Evolutionary conservation across 2,797 vertebrate genomes (phyloP).

Genomic region (Brachyrhaphis roseni): DNA sequence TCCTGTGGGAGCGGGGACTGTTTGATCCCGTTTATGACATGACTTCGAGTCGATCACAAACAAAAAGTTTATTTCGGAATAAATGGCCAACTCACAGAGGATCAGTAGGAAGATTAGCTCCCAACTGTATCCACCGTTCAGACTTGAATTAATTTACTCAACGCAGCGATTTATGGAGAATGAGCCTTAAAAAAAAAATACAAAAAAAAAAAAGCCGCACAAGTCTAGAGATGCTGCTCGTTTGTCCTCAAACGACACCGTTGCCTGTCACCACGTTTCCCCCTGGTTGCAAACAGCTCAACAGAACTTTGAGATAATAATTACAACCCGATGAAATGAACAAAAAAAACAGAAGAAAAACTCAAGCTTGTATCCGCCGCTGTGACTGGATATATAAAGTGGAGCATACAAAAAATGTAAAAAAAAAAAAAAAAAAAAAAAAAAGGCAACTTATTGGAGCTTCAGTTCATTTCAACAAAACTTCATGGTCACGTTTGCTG

Average conservation of each 20-base stretch:
- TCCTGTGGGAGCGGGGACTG: not conserved
- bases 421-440: not conserved
- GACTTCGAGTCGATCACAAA: not conserved
- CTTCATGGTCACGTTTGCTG: not conserved
- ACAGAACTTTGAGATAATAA: slow-evolving; percentile 45
- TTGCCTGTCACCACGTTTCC: not conserved
- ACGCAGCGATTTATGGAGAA: not conserved
- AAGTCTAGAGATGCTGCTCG: slow-evolving; percentile 6
- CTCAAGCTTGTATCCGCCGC: not conserved
- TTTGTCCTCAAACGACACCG: slow-evolving; percentile 34
- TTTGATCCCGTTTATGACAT: not conserved
- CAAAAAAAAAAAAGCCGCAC: not conserved
- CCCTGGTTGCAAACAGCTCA: slow-evolving; percentile 19
- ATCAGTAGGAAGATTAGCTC: not conserved
- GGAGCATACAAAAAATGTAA: not conserved
- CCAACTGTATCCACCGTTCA: not conserved
- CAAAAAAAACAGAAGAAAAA: not conserved
- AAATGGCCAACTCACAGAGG: not conserved
- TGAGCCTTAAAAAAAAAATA: not conserved
- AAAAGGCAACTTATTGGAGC: not conserved
- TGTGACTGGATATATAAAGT: not conserved
- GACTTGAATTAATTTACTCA: not conserved
- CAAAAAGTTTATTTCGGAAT: not conserved
- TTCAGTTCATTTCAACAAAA: not conserved
- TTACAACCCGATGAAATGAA: not conserved